Evolutionary conservation across 2,888 invertebrate species (phyloP).

Genomic region (Pachymerium ferrugineum): DNA sequence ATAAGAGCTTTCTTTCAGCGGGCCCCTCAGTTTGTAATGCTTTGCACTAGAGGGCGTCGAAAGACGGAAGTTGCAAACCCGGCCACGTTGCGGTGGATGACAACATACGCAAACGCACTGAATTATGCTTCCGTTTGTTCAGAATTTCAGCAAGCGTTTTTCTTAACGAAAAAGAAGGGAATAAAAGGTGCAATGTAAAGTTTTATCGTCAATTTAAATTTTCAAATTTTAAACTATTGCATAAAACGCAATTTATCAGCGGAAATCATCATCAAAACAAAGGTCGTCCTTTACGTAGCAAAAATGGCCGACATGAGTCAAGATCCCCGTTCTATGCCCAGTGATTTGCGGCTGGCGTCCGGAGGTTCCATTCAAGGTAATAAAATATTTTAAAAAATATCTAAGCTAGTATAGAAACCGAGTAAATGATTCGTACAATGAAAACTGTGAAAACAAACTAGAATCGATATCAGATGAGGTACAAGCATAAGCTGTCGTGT

Average conservation of each 20-base stretch:
- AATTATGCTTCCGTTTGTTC: not conserved
- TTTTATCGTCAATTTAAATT: not conserved
- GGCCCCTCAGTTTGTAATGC: not conserved
- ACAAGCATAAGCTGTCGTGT: no score
- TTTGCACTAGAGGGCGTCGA: not conserved
- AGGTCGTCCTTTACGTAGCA: conserved; percentile 15
- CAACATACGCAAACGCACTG: not conserved
- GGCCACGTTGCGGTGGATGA: conserved; percentile 22
- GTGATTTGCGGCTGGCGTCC: not conserved
- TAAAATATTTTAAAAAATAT: no score
- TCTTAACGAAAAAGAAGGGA: not conserved
- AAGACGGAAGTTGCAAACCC: not conserved
- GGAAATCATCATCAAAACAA: conserved; percentile 9
- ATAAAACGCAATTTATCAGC: not conserved
- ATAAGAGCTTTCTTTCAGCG: no score
- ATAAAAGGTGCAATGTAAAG: not conserved
- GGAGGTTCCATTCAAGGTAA: not conserved
- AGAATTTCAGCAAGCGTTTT: not conserved
- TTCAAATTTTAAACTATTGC: not conserved
- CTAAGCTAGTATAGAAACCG: no score
- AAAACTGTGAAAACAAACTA: no score
- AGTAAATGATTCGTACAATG: no score
- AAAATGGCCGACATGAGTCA: conserved; percentile 16
- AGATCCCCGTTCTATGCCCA: conserved; percentile 5
- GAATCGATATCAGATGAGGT: no score